Percentiles rank a stretch among this genome's conserved stretches.
These are phyloP conservation scores for Drosophila punjabiensis DNA, from an alignment of 1,140 invertebrate genomes.

Conservation along the genomic window DNA sequence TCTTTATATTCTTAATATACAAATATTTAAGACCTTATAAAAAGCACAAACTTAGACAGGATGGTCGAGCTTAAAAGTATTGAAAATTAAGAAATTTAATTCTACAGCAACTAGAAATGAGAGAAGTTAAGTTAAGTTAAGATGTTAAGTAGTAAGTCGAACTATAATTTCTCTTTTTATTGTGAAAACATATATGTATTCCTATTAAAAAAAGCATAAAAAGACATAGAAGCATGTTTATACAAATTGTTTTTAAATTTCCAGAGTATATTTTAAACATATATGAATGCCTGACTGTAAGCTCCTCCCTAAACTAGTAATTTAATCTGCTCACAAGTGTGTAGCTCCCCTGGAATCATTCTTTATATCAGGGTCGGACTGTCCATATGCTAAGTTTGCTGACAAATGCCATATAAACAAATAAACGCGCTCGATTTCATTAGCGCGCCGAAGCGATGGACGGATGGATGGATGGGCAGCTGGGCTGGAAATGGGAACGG, in stretches of 20 bases:
- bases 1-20: background rate
- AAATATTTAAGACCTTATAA: background rate
- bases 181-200: too few species aligned
- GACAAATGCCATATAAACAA: slow-evolving; percentile 78
- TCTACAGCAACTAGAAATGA: too few species aligned
- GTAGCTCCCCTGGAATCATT: slow-evolving; percentile 2
- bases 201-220: background rate
- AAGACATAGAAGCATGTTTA: background rate
- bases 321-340: background rate
- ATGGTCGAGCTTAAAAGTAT: too few species aligned
- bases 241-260: background rate
- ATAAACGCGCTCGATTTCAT: slow-evolving; percentile 80
- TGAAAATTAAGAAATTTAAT: too few species aligned
- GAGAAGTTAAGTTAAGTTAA: too few species aligned
- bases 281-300: background rate
- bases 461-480: slow-evolving; percentile 35
- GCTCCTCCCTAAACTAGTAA: slow-evolving; percentile 11
- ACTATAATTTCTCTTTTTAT: too few species aligned
- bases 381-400: slow-evolving; percentile 51
- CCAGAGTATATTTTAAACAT: too few species aligned
- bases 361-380: slow-evolving; percentile 37
- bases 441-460: slow-evolving; percentile 59
- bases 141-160: too few species aligned
- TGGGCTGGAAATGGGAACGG: slow-evolving; percentile 44
- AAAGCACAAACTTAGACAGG: too few species aligned